These are phyloP conservation scores for Mylabris sibirica DNA, from an alignment of 2,888 invertebrate genomes.

Conservation along the genomic window DNA sequence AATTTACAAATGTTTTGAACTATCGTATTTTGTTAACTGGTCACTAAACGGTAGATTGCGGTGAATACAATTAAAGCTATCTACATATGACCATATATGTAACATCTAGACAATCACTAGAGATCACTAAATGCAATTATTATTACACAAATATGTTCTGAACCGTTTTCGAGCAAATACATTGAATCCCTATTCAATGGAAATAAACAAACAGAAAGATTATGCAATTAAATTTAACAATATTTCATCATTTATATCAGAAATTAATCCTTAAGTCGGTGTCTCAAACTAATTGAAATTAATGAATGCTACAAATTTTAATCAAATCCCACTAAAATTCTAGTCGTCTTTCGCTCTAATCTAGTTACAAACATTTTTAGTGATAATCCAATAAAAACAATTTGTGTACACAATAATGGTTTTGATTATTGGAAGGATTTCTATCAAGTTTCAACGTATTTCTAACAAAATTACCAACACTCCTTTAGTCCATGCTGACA, in stretches of 20 bases:
- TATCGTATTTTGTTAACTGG: slow-evolving; percentile 15
- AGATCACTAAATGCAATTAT: slow-evolving; percentile 16
- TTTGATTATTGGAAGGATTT: background rate
- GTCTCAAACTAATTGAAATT: slow-evolving; percentile 16
- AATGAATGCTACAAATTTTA: slow-evolving; percentile 15
- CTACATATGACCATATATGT: slow-evolving; percentile 20
- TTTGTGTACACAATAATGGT: background rate
- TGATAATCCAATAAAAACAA: background rate
- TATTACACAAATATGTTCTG: slow-evolving; percentile 7
- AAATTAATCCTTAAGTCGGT: background rate
- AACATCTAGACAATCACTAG: slow-evolving; percentile 1
- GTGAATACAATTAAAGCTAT: slow-evolving; percentile 29
- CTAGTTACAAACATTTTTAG: background rate
- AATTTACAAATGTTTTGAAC: slow-evolving; percentile 17
- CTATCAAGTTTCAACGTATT: background rate
- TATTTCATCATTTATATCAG: background rate
- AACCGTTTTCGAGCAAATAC: no score
- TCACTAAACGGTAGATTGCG: slow-evolving; percentile 29
- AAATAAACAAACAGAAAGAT: background rate
- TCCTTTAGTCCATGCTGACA: background rate
- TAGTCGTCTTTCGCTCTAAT: background rate
- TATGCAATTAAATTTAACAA: background rate
- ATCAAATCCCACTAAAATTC: background rate
- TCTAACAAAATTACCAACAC: background rate
- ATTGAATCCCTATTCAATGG: no score